Evolutionary conservation across 1,140 invertebrate species (phyloP), one percentile per base, ranked within the genome.

Genomic region (Cephus cinctus): DNA sequence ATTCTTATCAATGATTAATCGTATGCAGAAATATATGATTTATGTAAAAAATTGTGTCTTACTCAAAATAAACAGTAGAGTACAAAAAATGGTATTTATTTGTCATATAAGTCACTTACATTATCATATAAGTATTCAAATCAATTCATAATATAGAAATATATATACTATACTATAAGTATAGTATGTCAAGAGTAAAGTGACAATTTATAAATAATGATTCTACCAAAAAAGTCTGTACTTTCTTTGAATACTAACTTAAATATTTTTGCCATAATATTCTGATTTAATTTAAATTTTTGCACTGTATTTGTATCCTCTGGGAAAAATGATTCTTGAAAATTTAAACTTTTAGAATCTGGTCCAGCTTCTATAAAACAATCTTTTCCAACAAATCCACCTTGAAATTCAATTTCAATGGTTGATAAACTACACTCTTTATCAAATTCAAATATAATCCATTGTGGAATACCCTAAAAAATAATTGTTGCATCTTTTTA

Each of bases 331-430:
- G 57, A 46, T 50, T 78, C 54, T 3, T 65, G n/a, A 20, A 71
- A 32, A 43, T 62, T 55, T 22, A 65, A 56, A 45, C 66, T 57
- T n/a, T 59, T 59, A 4, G 44, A 35, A 31, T 62, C 53, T 4
- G 49, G n/a, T 11, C 61, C 62, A 41, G 50, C 53, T 64, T 81
- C 74, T 21, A 84, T 3, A 43, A 66, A 59, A 62, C 81, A 81
- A 50, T 82, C 67, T 62, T 80, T 78, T 0, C 82, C 81, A 49
- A 67, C 81, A 76, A 86, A 86, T 43, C 84, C 84, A 32, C 84
- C 84, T 77, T 86, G 84, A 57, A 86, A 86, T 66, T 83, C 77
- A 32, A 86, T 73, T 42, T 78, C 67, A 40, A 86, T 55, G 23
- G 67, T 63, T 15, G 57, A 56, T n/a, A 80, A 23, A 14, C 20